Base-by-base conservation (phyloP, 2,113 vertebrate genomes). In the Loxodonta africana region DNA sequence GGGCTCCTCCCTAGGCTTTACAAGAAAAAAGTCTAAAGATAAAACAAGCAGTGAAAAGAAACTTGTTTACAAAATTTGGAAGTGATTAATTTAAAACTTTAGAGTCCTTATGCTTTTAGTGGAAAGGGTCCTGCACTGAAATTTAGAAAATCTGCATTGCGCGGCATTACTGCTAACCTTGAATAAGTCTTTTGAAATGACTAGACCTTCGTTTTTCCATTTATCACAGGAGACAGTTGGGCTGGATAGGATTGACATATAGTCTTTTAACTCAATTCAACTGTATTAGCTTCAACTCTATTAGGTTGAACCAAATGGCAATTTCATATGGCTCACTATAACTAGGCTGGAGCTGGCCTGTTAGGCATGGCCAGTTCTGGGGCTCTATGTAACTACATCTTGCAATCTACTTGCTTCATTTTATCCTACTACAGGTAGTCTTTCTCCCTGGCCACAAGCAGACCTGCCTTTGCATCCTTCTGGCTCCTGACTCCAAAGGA, bases 91-190 rank as follows among this genome's bases (percentile, higher is more conserved):
- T 87, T 87, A 91, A 90, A 90, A 88, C 44, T 41, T 92, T 63
- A 30, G 67, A 80, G 46, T 84, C 30, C 69, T 84, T n/a, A 51
- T 33, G 21, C 44, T 82, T 71, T 71, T 93, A 87, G 41, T 86
- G 63, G 41, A 63, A 83, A 80, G 48, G 21, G 10, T 67, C 51
- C 30, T 84, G 30, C 10, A n/a, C 20, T 84, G 48, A 41, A 60
- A 82, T 76, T 95, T 63, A 95, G 88, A 94, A 97, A 94, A 41
- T 25, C 4, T 81, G 28, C 8, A 73, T 90, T 86, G 74, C 53
- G 48, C 85, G 21, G 6, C 53, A 71, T 90, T 80, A 15, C 48
- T 51, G 67, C 2, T 92, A 92, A 78, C 37, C 25, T 25, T 83
- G 41, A 87, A 14, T 30, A 76, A 84, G 21, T 88, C 9, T 4